Evolutionary conservation across 2,888 invertebrate species (phyloP).

Genomic region (Drosophila mimetica): DNA sequence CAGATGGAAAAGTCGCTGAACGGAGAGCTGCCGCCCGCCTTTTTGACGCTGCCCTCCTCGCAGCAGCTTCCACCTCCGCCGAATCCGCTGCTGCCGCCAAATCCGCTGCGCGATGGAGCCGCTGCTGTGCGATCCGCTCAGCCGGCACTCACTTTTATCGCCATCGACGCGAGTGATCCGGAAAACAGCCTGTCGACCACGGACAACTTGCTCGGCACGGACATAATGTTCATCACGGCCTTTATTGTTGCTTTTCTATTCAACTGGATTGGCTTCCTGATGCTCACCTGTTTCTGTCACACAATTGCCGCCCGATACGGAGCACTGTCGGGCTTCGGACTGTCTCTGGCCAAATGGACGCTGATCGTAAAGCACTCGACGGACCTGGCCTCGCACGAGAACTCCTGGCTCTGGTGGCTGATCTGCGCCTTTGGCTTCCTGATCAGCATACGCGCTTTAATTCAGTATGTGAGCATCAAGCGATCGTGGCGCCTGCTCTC

Average conservation of each 20-base stretch:
- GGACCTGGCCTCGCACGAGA: slow-evolving; percentile 93
- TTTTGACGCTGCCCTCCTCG: slow-evolving; percentile 76
- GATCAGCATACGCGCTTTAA: slow-evolving; percentile 93
- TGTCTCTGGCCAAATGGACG: slow-evolving; percentile 97
- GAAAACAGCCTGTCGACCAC: slow-evolving; percentile 91
- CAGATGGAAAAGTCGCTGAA: slow-evolving; percentile 93
- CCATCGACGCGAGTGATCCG: slow-evolving; percentile 89
- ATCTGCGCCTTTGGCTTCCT: slow-evolving; percentile 95
- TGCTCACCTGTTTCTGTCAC: slow-evolving; percentile 96
- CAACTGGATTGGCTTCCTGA: slow-evolving; percentile 96
- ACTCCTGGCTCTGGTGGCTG: slow-evolving; percentile 96
- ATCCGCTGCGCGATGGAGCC: slow-evolving; percentile 72
- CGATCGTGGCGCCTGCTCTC: slow-evolving; percentile 94
- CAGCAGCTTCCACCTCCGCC: slow-evolving; percentile 80
- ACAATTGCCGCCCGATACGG: slow-evolving; percentile 97
- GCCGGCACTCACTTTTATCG: slow-evolving; percentile 89
- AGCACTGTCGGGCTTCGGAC: slow-evolving; percentile 95
- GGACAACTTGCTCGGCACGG: slow-evolving; percentile 93
- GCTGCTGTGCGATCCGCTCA: slow-evolving; percentile 65
- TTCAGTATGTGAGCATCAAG: slow-evolving; percentile 95
- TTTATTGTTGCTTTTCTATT: slow-evolving; percentile 98
- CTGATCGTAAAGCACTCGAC: slow-evolving; percentile 96
- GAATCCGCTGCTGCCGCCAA: slow-evolving; percentile 79
- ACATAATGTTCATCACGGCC: slow-evolving; percentile 96
- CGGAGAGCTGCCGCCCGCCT: slow-evolving; percentile 86